A percentile compares a stretch with the other conserved stretches of the same genome.
Conservation (phyloP, 2,113 vertebrate genomes). For the Silurus meridionalis region DNA sequence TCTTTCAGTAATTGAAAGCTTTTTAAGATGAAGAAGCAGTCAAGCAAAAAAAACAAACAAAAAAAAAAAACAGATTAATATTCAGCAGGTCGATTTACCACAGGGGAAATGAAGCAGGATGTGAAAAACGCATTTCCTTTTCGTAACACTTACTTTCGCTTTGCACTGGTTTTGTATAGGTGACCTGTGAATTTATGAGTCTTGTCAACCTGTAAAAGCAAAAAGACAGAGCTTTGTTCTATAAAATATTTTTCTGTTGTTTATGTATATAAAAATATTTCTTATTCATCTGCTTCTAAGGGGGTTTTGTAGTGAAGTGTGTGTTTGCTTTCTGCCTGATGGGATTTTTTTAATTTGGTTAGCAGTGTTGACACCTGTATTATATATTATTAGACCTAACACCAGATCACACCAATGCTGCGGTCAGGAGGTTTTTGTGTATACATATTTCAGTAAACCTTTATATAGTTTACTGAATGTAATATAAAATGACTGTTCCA, state of each 20-base stretch:
- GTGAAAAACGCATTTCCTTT: not conserved
- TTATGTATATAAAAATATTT: not conserved
- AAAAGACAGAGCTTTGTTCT: not conserved
- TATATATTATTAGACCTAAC: not conserved
- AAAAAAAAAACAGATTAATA: not conserved
- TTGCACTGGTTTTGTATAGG: not conserved
- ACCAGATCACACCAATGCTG: not conserved
- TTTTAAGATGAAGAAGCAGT: not conserved
- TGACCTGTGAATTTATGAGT: not conserved
- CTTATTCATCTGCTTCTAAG: not conserved
- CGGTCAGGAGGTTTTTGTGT: not conserved
- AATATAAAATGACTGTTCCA: not conserved
- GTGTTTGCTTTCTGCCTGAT: not conserved
- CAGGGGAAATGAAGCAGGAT: constrained; percentile 3
- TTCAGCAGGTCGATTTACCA: not conserved
- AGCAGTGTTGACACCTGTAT: not conserved
- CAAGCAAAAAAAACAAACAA: not conserved
- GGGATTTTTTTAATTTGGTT: not conserved
- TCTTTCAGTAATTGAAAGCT: not conserved
- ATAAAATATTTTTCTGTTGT: not conserved
- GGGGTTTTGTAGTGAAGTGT: not conserved
- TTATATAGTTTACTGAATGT: not conserved
- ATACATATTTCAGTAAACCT: not conserved
- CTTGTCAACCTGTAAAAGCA: not conserved
- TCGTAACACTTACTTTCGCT: not conserved